Evolutionary conservation across 2,797 vertebrate species (phyloP), one percentile per base, ranked within the genome.

Genomic region (Hafferia zeledoni): DNA sequence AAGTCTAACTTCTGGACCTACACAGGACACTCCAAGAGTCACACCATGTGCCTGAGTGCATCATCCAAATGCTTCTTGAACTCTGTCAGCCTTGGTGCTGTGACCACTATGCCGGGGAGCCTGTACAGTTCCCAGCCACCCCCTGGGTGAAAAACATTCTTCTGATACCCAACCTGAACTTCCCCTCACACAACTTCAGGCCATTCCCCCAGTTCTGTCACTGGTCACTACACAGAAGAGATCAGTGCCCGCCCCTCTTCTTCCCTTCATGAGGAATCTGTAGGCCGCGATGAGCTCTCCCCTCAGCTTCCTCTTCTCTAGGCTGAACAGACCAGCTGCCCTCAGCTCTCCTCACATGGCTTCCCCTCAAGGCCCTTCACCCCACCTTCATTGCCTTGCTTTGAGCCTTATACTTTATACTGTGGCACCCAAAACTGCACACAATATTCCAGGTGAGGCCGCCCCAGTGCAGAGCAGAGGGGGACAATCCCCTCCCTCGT

Each of bases 301-400:
- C 17, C 33, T 25, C 30, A 46, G 30, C 10, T 4, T 41, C 6
- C 24, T 46, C 5, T 37, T 6, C 15, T 37, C 33, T 25, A 39
- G 20, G 8, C 30, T 60, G 33, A 74, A 27, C 22, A 60, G 4
- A 46, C 1, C 39, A 39, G 15, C 28, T 27, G 20, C 11, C 30
- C 46, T 59, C 53, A 74, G 52, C 5, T 0, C 11, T 57, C 4
- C 23, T 43, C 23, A 4, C 0, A 8, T 0, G 0, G 19, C 16
- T 52, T 52, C 16, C 11, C 13, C 5, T 59, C 37, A 2, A 33
- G 11, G 1, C 5, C 19, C 13, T 59, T 25, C 46, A 30, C 11
- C 30, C 11, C 30, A 39, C 22, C n/a, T 8, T 30, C 0, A 0
- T 8, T 13, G 5, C 12, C 9, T 22, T 64, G 15, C 22, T 74